phyloP scores from a whole-genome alignment of 2,113 vertebrate species.

The Corvus cornix region DNA sequence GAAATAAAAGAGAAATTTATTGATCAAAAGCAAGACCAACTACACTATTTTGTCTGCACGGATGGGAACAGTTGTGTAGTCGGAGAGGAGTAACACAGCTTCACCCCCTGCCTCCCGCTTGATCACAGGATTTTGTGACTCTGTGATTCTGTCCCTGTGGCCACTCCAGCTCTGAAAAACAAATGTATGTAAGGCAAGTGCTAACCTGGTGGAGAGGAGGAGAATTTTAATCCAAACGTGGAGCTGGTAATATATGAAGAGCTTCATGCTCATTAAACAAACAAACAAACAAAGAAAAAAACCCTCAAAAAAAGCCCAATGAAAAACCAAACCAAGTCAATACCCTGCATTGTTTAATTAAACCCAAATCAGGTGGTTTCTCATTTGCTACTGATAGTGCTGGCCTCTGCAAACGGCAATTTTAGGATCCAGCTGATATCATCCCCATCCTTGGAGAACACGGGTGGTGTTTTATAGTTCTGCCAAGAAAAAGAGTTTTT shows the following conservation, averaged over 20 bases:
- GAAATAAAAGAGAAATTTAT: neutral
- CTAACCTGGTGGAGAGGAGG: neutral
- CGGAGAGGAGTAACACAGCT: neutral
- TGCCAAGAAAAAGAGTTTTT: neutral
- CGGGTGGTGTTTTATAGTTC: neutral
- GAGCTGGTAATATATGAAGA: neutral
- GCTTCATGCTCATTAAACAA: neutral
- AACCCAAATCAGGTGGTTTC: neutral
- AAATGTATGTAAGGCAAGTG: neutral
- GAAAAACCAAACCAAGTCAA: neutral
- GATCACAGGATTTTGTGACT: neutral
- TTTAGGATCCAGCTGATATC: neutral
- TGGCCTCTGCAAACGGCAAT: neutral
- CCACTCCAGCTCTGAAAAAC: neutral
- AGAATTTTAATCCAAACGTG: neutral
- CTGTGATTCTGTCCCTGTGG: neutral
- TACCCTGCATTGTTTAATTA: rapidly evolving
- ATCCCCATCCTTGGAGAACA: neutral
- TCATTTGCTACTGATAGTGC: neutral
- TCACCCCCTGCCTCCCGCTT: neutral
- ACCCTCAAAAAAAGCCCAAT: too few relatives aligned
- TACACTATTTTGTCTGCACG: neutral
- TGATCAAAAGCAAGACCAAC: neutral
- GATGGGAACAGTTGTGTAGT: neutral
- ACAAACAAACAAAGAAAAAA: neutral